Evolutionary conservation across 2,797 vertebrate genomes (phyloP), one percentile per base, ranked within the genome.

Genomic region (Sebastes cheni): DNA sequence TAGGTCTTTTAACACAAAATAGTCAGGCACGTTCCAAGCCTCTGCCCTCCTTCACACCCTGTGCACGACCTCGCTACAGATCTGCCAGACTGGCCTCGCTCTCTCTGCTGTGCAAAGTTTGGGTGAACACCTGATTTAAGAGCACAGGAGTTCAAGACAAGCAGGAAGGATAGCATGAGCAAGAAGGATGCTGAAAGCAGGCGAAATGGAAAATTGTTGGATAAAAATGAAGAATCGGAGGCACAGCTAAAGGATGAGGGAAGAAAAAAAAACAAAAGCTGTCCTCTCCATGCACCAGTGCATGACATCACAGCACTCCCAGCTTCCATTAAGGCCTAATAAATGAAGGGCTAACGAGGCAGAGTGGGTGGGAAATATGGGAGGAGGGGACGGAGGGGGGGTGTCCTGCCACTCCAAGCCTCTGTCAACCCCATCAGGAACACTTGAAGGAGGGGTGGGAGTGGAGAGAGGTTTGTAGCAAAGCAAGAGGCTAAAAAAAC

Each of bases 321-420:
- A 93, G 88, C 91, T 93, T 96, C 94, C 95, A 96, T 96, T 96
- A 96, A 93, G 73, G 84, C 74, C 93, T 96, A 95, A 96, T 96
- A 96, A 96, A 96, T 95, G 94, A 95, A 91, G 85, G 92, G 85
- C 92, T 95, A 95, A 96, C 90, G 69, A 96, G 95, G 91, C 91
- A 27, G 91, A 88, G 88, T 93, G 91, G 93, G 92, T 91, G 94
- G 94, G 88, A 92, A 92, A 90, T 85, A 87, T 82, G 66, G 79
- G 75, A 72, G 90, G 77, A 72, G 82, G 85, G 64, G 81, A 67
- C 64, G 61, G 74, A 34, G 66, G 16, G 58, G 80, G 56, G 85
- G 80, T 81, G 80, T 66, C 73, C 86, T 90, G 79, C 93, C 92
- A 93, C 91, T 93, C 89, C 82, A 71, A 88, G 76, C 77, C 92